phyloP scores from a whole-genome alignment of 2,797 vertebrate genomes.

The Periophthalmus magnuspinnatus region DNA sequence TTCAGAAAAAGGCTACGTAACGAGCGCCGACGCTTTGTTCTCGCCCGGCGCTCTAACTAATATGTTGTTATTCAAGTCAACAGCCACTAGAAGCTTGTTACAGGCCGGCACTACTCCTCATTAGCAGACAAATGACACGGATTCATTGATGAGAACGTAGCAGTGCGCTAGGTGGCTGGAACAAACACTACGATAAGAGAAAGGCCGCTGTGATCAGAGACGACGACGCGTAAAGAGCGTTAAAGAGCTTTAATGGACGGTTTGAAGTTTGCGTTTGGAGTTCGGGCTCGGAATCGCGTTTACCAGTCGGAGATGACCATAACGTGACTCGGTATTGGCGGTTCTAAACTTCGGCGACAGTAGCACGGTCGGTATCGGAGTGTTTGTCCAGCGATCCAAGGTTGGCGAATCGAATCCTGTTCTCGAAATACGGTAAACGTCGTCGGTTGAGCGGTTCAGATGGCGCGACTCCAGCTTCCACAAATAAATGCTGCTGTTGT shows the following conservation, averaged over 20 bases:
- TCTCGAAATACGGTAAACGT: too few relatives aligned
- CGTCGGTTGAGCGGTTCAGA: too few relatives aligned
- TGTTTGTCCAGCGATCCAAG: too few relatives aligned
- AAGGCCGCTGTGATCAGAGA: neutral
- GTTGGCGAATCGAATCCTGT: too few relatives aligned
- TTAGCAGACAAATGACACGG: constrained; percentile 60
- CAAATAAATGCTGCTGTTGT: too few relatives aligned
- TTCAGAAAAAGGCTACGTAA: constrained; percentile 65
- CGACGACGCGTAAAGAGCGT: neutral
- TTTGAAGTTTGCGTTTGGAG: neutral
- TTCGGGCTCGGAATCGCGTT: neutral
- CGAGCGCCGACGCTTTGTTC: constrained; percentile 67
- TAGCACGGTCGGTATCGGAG: too few relatives aligned
- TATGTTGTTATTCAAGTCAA: constrained; percentile 74
- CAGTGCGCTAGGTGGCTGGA: constrained; percentile 18
- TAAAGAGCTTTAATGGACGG: neutral
- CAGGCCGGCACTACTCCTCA: constrained; percentile 54
- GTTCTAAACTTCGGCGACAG: too few relatives aligned
- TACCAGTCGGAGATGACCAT: neutral
- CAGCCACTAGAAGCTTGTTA: constrained; percentile 69
- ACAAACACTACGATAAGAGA: constrained; percentile 18
- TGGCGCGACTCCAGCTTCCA: too few relatives aligned
- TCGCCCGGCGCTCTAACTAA: constrained; percentile 56
- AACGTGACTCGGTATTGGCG: neutral
- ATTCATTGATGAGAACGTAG: constrained; percentile 44